These are phyloP conservation scores for Sinelater perroti DNA, from an alignment of 2,888 invertebrate species.

Conservation along the genomic window DNA sequence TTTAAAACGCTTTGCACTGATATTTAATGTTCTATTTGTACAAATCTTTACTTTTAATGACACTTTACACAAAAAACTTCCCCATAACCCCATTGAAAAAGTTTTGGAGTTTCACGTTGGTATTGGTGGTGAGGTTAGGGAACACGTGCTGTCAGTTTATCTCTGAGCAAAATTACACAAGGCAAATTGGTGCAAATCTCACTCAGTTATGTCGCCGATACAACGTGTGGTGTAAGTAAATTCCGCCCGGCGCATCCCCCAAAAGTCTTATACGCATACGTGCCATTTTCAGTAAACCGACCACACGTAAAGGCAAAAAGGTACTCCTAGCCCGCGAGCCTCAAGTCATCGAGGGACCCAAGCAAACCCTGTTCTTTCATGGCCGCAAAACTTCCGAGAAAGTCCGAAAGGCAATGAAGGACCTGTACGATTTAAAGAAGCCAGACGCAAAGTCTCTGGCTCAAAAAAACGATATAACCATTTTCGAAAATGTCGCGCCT, in stretches of 20 bases:
- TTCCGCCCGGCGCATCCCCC: neutral
- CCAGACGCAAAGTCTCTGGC: slow-evolving; percentile 80
- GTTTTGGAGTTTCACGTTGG: neutral
- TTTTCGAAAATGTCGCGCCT: slow-evolving; percentile 90
- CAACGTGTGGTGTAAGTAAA: slow-evolving; percentile 60
- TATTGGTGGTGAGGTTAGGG: slow-evolving; percentile 17
- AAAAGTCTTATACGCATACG: slow-evolving; percentile 14
- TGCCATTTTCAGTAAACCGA: slow-evolving; percentile 84
- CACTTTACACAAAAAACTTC: too few relatives aligned
- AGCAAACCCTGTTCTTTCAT: slow-evolving; percentile 83
- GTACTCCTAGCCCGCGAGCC: slow-evolving; percentile 83
- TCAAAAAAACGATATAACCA: slow-evolving; percentile 87
- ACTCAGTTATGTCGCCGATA: slow-evolving; percentile 55
- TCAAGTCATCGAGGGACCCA: slow-evolving; percentile 87
- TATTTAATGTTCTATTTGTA: too few relatives aligned
- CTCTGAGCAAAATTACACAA: neutral
- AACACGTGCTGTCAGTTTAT: slow-evolving; percentile 24
- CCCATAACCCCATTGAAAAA: too few relatives aligned
- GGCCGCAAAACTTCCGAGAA: slow-evolving; percentile 82
- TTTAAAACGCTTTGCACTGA: too few relatives aligned
- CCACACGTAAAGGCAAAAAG: slow-evolving; percentile 87
- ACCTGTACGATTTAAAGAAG: slow-evolving; percentile 87
- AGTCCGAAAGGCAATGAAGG: slow-evolving; percentile 79
- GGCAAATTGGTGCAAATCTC: neutral
- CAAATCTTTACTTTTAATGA: too few relatives aligned